These are phyloP conservation scores for Uromys caudimaculatus DNA, from an alignment of 2,797 vertebrate species.

Conservation along the genomic window DNA sequence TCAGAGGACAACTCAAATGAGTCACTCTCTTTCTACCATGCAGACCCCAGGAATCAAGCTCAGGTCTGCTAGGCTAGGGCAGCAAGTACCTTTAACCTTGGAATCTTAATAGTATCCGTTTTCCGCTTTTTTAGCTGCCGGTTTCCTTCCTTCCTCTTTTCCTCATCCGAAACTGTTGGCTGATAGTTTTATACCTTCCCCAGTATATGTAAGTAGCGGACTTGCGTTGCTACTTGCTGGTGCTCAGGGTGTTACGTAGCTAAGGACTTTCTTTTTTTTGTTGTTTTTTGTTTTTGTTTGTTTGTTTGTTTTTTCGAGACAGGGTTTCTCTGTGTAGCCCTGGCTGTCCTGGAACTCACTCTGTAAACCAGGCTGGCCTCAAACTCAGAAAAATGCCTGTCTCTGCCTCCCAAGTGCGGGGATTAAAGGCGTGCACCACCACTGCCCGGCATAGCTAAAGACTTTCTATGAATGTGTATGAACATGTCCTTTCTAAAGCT, in stretches of 20 bases:
- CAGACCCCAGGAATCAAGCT: too few species aligned
- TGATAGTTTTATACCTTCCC: not conserved
- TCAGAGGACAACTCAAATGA: not conserved
- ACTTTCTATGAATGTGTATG: not conserved
- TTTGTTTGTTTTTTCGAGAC: too few species aligned
- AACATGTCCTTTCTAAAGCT: not conserved
- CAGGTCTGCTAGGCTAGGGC: not conserved
- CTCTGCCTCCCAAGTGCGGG: too few species aligned
- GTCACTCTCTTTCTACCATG: not conserved
- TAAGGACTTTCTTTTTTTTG: not conserved
- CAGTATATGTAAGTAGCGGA: too few species aligned
- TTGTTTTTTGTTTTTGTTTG: too few species aligned
- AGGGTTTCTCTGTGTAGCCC: too few species aligned
- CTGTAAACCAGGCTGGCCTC: too few species aligned
- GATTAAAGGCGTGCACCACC: too few species aligned
- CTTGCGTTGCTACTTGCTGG: not conserved
- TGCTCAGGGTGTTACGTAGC: not conserved
- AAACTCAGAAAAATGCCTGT: too few species aligned
- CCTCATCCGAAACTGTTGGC: not conserved
- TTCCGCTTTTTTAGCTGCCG: not conserved
- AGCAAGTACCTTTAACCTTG: not conserved
- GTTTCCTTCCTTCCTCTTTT: not conserved
- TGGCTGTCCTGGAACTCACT: too few species aligned
- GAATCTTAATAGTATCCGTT: not conserved
- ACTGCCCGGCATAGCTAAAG: too few species aligned